phyloP scores from a whole-genome alignment of 2,888 invertebrate genomes.

The Aethes cnicana region DNA sequence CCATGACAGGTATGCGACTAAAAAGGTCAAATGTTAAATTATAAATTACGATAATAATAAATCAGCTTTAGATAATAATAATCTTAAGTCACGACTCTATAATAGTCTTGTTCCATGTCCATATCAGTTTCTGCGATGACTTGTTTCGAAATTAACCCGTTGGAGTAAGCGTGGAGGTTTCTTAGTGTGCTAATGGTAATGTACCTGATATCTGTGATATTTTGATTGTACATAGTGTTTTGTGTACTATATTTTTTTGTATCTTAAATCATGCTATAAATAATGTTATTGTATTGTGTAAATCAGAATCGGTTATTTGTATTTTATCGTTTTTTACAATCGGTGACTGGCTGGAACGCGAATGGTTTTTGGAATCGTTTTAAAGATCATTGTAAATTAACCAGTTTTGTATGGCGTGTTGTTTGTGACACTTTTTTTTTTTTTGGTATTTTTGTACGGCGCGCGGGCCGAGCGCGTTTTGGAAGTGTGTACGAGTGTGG shows the following conservation, averaged over 20 bases:
- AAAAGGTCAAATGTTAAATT: too few relatives aligned
- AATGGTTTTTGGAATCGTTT: conserved; percentile 54
- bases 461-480: conserved; percentile 65
- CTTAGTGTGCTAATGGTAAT: conserved; percentile 29
- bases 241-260: conserved; percentile 62
- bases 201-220: conserved; percentile 60
- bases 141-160: conserved; percentile 34
- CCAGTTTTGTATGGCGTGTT: conserved; percentile 62
- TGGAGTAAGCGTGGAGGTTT: conserved; percentile 28
- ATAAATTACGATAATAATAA: too few relatives aligned
- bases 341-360: conserved; percentile 26
- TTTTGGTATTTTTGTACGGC: conserved; percentile 70
- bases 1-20: too few relatives aligned
- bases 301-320: conserved; percentile 53
- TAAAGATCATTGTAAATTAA: conserved; percentile 64
- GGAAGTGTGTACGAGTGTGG: conserved; percentile 57
- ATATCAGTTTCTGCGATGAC: too few relatives aligned
- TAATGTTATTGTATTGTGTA: conserved; percentile 59
- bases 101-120: too few relatives aligned
- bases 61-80: too few relatives aligned
- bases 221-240: conserved; percentile 67
- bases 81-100: too few relatives aligned
- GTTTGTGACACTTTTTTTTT: conserved; percentile 71
- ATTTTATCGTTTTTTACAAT: conserved; percentile 54
- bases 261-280: conserved; percentile 62